Evolutionary conservation across 2,113 vertebrate species (phyloP), one percentile per base, ranked within the genome.

Genomic region (Montifringilla adamsi): DNA sequence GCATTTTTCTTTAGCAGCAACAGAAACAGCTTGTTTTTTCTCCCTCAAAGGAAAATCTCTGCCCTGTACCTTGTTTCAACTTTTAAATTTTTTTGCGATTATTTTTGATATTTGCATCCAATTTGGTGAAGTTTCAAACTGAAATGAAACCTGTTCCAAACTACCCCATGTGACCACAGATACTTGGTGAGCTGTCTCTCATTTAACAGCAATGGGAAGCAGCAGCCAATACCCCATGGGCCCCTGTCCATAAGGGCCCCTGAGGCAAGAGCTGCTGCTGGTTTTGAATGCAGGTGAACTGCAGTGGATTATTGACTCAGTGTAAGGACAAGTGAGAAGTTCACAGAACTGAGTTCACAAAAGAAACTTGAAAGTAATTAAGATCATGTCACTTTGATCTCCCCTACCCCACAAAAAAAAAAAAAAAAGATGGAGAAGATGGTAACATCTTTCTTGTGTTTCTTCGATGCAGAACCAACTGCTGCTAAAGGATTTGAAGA

Each of bases 261-360:
- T 75, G 93, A 96, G 90, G 93, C 95, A 92, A 96, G 50, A 94
- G 41, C 55, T 62, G 58, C n/a, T 94, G 47, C 68, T 79, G 43
- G 0, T 70, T 90, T 68, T 89, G 20, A 70, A 31, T 4, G 21
- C 0, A 0, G 39, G 67, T 47, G 56, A 78, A n/a, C 15, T 66
- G 35, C 55, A 67, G 11, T 58, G 39, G 55, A 35, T 79, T 86
- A 46, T 27, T 86, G 55, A 70, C 31, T 90, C 44, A 7, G 7
- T 88, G 91, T 92, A 75, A 94, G 66, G 58, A 91, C 72, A 90
- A 86, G 35, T 7, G 18, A 91, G 52, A 91, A 62, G 28, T 69
- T 59, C 79, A 77, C 33, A 90, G 28, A 92, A 56, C 12, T 31
- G 23, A 7, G 8, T 67, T 86, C 37, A 50, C 47, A 27, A 92